Base-by-base conservation (phyloP, 2,113 vertebrate species). In the Opisthocomus hoazin region DNA sequence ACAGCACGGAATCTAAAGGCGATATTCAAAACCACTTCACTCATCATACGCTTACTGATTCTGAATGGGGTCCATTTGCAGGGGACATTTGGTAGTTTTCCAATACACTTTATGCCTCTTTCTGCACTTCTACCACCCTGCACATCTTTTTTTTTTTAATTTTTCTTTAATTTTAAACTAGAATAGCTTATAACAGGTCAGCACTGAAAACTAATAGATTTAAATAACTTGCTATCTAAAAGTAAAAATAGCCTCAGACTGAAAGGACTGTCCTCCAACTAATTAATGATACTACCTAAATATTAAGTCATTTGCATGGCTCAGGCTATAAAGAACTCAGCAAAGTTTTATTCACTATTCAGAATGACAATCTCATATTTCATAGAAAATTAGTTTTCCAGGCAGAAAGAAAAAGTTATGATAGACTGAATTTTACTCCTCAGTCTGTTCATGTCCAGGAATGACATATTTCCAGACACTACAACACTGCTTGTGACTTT, bases 41-140 rank as follows among this genome's bases (percentile, higher is more conserved):
- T 98, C 98, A 99, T 99, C 98, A 99, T 95, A 99, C 99, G 98
- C 98, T 99, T 98, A 97, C 98, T 99, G 98, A 98, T 98, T 99
- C 98, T 99, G 98, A 99, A 99, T 99, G 98, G 98, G 98, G 97
- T 98, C 98, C 98, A 98, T 98, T 98, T 98, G 98, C 98, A 98
- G 98, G 98, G 98, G 98, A 98, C 98, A 98, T 98, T 98, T 98
- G 98, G 98, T 97, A 98, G 97, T 98, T 98, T 98, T 98, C 98
- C 98, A 99, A 98, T 98, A 98, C 98, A 98, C 98, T 99, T 99
- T 98, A 98, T 98, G 98, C 98, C 97, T 98, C 98, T 98, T 98
- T 98, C 98, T 97, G 85, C 91, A 98, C 97, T 98, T 98, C 97
- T 98, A 97, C 96, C 94, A 96, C 97, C 96, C 94, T 94, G 95